A percentile compares a stretch with the other conserved stretches of the same genome.
These are phyloP conservation scores for Aphidius ervi DNA, from an alignment of 1,140 invertebrate species.

Conservation along the genomic window DNA sequence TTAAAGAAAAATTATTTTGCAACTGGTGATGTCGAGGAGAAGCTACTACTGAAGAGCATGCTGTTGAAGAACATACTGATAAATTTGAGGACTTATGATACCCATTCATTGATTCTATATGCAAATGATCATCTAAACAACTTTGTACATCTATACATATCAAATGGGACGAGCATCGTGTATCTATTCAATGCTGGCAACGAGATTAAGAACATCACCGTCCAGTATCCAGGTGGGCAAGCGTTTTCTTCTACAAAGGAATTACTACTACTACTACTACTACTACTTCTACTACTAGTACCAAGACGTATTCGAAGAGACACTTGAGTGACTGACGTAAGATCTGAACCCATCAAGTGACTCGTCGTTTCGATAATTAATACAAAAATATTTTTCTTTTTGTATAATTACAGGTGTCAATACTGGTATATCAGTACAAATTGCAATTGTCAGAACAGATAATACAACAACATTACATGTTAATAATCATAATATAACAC, in stretches of 20 bases:
- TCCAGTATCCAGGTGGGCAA: constrained; percentile 60
- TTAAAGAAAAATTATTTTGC: constrained; percentile 73
- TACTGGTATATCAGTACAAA: constrained; percentile 77
- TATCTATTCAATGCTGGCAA: constrained; percentile 81
- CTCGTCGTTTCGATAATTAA: constrained; percentile 17
- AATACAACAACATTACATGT: constrained; percentile 76
- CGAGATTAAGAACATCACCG: constrained; percentile 74
- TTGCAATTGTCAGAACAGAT: constrained; percentile 72
- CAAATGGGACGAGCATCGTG: constrained; percentile 67
- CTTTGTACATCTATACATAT: constrained; percentile 85
- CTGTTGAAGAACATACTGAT: constrained; percentile 75
- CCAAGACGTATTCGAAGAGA: constrained; percentile 25
- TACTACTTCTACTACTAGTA: too few species aligned
- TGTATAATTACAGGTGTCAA: constrained; percentile 57
- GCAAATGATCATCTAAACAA: constrained; percentile 92
- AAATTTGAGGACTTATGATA: constrained; percentile 83
- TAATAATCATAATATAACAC: constrained; percentile 71
- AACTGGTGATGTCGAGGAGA: constrained; percentile 59
- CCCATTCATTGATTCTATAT: constrained; percentile 77
- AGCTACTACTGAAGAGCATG: constrained; percentile 64
- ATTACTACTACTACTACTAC: constrained; percentile 22
- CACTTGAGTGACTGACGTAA: constrained; percentile 24
- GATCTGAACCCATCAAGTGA: constrained; percentile 23
- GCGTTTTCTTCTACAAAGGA: constrained; percentile 24
- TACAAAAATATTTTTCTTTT: constrained; percentile 10